phyloP scores from a whole-genome alignment of 2,888 invertebrate genomes.

The Lithophane socia region DNA sequence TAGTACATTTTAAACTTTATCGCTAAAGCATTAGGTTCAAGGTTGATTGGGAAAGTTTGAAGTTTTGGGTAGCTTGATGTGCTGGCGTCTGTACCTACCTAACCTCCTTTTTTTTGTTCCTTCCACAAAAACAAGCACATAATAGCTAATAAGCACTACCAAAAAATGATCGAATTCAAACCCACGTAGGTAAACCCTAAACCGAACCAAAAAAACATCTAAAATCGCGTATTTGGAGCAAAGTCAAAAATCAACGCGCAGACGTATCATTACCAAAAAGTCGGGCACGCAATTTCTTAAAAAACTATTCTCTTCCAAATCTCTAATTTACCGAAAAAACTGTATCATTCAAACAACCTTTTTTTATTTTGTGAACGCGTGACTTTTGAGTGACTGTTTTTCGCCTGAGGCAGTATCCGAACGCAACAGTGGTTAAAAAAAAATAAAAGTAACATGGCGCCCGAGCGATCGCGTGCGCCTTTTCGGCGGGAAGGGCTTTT shows the following conservation, averaged over 20 bases:
- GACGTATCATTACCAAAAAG: slow-evolving; percentile 83
- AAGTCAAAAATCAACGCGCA: slow-evolving; percentile 72
- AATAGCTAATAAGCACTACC: slow-evolving; percentile 25
- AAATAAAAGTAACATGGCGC: slow-evolving; percentile 83
- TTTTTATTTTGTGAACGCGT: slow-evolving; percentile 82
- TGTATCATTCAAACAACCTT: slow-evolving; percentile 87
- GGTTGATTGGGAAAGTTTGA: neutral
- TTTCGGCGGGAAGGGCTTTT: slow-evolving; percentile 82
- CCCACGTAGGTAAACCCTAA: slow-evolving; percentile 58
- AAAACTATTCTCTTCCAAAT: slow-evolving; percentile 80
- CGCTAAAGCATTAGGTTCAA: no score
- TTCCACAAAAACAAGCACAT: slow-evolving; percentile 9
- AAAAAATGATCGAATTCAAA: slow-evolving; percentile 48
- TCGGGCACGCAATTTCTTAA: slow-evolving; percentile 88
- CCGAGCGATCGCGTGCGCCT: slow-evolving; percentile 82
- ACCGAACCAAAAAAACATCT: slow-evolving; percentile 45
- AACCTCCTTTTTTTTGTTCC: no score
- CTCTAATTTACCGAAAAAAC: slow-evolving; percentile 89
- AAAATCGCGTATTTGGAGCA: slow-evolving; percentile 64
- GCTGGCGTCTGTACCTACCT: neutral
- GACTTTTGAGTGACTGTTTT: slow-evolving; percentile 90
- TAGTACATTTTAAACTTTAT: no score
- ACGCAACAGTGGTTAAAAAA: slow-evolving; percentile 82
- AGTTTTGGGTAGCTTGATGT: no score
- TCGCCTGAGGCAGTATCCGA: slow-evolving; percentile 84